Base-by-base conservation (phyloP, 2,888 invertebrate species). In the Rosalia funebris region DNA sequence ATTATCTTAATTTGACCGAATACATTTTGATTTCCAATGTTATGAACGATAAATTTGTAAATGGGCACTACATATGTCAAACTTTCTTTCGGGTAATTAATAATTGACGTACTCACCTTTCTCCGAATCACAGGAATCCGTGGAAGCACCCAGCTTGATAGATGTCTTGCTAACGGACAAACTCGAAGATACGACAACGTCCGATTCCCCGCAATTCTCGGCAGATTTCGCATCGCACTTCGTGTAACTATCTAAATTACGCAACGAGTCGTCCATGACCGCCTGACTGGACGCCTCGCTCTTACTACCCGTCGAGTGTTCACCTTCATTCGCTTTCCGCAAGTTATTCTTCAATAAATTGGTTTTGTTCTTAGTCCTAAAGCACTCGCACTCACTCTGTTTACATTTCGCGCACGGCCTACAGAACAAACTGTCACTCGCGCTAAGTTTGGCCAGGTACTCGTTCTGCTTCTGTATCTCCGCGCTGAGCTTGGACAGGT, bases 401-500 rank as follows among this genome's bases (percentile, higher is more conserved):
- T 85, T 78, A 79, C 84, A 81, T 83, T 84, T 76, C 20, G 63
- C 52, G 53, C 84, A 82, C 32, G 69, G 82, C 32, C 69, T 72
- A 44, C 67, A 70, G 55, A 74, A 78, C 58, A 75, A 69, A 58
- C 71, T 75, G 64, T 81, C 79, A 71, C 83, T 82, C 34, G 84
- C 85, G 69, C 85, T 86, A 58, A 86, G 75, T 53, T 83, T 83
- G 2, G 85, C 83, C 57, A 86, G 82, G 70, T 84, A 86, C 78
- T 86, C 86, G 71, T 84, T 83, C 68, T 86, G 85, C 70, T 87
- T 87, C 63, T 86, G 84, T 34, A 86, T 81, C 71, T 86, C 86
- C 20, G 84, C 83, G 68, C 84, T 85, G 9, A 87, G 75, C 75
- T 87, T 87, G 50, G 84, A 85, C 41, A 87, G 77, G 48, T 85